Base-by-base conservation (phyloP, 2,797 vertebrate genomes). In the Alcedo atthis region DNA sequence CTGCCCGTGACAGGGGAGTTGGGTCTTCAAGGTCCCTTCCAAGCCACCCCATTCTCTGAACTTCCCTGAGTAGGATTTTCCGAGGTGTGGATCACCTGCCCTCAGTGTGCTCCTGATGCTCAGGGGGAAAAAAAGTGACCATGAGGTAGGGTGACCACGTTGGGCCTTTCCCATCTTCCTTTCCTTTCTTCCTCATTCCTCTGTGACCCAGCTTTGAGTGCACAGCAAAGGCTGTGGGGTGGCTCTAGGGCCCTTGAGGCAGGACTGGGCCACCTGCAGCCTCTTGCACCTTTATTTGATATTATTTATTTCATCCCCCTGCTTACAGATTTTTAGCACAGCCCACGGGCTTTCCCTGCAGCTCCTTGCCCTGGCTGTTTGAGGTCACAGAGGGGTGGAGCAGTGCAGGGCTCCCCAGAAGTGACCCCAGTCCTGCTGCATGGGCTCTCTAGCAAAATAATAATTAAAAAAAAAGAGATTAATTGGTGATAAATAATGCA, bases 401-500 rank as follows among this genome's bases (percentile, higher is more conserved):
- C 42, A 26, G 22, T 45, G 20, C 42, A 55, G 78, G 51, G 67
- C 33, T 85, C 55, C 24, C 58, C 51, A 32, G 12, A 48, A 12
- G 32, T 48, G 46, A 48, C 62, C 3, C 0, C 32, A 22, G 55
- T 33, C 55, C 53, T 55, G 5, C 48, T 85, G 26, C 46, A 55
- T 4, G 28, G 30, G 58, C 33, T 87, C 15, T 58, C 28, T 63
- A 33, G 53, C 8, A n/a, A 75, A 85, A 24, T n/a, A n/a, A 32
- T 25, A 55, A 35, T 49, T 73, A 54, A 53, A 45, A 55, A 57
- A 58, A 46, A 48, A 33, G 55, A 77, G 81, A 95, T 92, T 94
- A 96, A 96, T 90, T 93, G 74, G 66, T 84, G 77, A 94, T 95
- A 95, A 97, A 95, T 90, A 94, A 96, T 93, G 85, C 32, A 94